Conservation (phyloP, 2,797 vertebrate species). For the Tapera naevia region DNA sequence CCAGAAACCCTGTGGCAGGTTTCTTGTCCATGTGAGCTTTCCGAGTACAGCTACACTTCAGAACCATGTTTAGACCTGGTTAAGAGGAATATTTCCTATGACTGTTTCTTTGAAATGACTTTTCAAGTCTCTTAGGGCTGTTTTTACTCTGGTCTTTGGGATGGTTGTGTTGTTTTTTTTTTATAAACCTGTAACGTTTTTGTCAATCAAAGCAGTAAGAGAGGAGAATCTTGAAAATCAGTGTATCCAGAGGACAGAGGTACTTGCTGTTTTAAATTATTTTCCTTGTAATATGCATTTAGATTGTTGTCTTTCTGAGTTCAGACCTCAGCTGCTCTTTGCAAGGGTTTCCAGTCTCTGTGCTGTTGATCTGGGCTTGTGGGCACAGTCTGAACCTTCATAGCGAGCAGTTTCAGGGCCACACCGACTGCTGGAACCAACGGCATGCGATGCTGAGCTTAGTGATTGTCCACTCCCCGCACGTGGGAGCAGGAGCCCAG, state of each 20-base stretch:
- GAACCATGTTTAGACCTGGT: neutral
- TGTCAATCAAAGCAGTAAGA: neutral
- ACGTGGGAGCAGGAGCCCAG: neutral
- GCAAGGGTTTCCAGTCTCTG: neutral
- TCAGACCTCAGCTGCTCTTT: neutral
- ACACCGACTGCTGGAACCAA: conserved; percentile 63
- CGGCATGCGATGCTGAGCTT: neutral
- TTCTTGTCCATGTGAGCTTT: neutral
- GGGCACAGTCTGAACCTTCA: neutral
- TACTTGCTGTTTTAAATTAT: neutral
- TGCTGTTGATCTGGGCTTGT: neutral
- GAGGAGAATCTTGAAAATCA: neutral
- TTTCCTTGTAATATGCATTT: neutral
- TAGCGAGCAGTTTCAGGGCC: neutral
- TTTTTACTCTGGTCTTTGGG: neutral
- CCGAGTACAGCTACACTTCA: neutral
- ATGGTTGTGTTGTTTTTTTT: neutral
- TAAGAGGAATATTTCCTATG: neutral
- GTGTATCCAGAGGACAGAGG: neutral
- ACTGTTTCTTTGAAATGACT: neutral
- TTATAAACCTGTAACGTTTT: neutral
- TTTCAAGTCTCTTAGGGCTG: neutral
- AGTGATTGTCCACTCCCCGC: neutral
- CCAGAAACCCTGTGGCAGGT: neutral
- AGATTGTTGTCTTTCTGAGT: neutral